A percentile compares a stretch with the other conserved stretches of the same genome.
Conservation (phyloP, 2,797 vertebrate genomes). For the Selene dorsalis region DNA sequence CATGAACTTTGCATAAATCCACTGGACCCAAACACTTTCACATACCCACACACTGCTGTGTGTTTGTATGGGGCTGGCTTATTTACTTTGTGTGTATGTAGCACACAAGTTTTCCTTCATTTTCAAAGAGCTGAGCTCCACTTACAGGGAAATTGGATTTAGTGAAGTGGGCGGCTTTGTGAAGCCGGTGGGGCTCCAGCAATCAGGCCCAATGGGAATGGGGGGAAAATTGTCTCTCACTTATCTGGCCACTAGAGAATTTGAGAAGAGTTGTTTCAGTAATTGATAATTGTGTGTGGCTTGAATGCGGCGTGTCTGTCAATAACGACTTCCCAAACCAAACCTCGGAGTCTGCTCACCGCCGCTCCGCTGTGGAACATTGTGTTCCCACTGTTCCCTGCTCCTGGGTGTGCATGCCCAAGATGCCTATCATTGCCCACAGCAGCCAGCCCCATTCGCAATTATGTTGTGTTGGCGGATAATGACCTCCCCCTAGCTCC, state of each 20-base stretch:
- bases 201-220: constrained; percentile 44
- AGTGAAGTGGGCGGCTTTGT: constrained; percentile 32
- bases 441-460: constrained; percentile 48
- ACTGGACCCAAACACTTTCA: background rate
- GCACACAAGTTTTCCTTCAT: constrained; percentile 1
- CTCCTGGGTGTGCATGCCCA: constrained; percentile 43
- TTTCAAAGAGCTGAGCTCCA: constrained; percentile 29
- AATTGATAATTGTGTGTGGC: constrained; percentile 72
- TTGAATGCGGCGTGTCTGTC: constrained; percentile 58
- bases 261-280: constrained; percentile 67
- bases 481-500: constrained; percentile 57
- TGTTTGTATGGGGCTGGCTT: background rate
- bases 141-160: constrained; percentile 47
- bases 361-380: constrained; percentile 43
- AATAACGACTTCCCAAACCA: constrained; percentile 62
- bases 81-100: constrained; percentile 12
- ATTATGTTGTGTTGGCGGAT: constrained; percentile 60
- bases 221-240: constrained; percentile 53
- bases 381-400: constrained; percentile 51
- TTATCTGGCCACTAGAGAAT: constrained; percentile 65
- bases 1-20: background rate
- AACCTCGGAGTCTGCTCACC: constrained; percentile 48
- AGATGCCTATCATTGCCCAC: constrained; percentile 71
- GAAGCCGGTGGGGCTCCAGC: constrained; percentile 34
- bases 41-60: background rate